Evolutionary conservation across 2,888 invertebrate species (phyloP).

Genomic region (Sarcophaga carnaria): DNA sequence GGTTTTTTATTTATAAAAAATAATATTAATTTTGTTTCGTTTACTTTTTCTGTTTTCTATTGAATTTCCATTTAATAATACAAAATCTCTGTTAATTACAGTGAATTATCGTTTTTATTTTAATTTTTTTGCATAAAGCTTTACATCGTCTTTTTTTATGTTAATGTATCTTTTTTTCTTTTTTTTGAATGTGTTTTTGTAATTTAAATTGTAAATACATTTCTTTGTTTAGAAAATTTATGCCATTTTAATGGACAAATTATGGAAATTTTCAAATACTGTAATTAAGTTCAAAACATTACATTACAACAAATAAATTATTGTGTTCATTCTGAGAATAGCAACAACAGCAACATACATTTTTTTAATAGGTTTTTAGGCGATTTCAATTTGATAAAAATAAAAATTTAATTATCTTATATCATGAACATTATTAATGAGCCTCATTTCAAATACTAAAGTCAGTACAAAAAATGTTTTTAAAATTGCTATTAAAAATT

Average conservation of each 20-base stretch:
- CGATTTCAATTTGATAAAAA: neutral
- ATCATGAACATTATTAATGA: neutral
- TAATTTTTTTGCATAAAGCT: constrained; percentile 9
- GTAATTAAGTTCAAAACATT: neutral
- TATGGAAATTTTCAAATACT: neutral
- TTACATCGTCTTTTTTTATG: neutral
- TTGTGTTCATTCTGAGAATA: neutral
- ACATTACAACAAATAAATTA: neutral
- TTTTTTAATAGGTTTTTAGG: neutral
- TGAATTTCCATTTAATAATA: neutral
- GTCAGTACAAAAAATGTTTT: no score
- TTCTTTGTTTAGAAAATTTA: neutral
- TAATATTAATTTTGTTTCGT: neutral
- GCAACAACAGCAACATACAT: neutral
- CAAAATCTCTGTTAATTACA: constrained; percentile 14
- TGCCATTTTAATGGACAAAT: neutral
- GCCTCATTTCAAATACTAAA: no score
- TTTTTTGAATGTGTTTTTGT: neutral
- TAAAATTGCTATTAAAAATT: no score
- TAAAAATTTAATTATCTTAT: neutral
- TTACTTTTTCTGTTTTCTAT: neutral
- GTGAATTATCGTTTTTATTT: neutral
- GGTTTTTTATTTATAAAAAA: neutral
- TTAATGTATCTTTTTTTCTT: neutral
- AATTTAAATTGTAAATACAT: neutral